Percentiles rank a stretch among this genome's conserved stretches.
Conservation (phyloP, 2,113 vertebrate genomes). For the Oenanthe melanoleuca region DNA sequence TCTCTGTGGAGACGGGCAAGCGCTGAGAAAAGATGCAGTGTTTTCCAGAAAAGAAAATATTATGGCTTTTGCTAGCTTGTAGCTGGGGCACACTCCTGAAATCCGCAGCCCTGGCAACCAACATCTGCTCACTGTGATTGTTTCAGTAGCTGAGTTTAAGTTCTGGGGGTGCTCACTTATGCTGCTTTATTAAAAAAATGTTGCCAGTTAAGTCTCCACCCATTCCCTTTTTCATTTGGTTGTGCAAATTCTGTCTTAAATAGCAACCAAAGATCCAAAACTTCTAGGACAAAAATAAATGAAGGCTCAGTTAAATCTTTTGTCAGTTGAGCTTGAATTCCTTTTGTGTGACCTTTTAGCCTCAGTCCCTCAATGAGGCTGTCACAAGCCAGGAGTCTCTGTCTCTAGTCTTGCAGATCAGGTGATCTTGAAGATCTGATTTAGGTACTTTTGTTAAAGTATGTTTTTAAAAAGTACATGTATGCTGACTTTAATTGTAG, state of each 20-base stretch:
- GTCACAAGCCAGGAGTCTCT: background rate
- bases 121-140: background rate
- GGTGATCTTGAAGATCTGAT: background rate
- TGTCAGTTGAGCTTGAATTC: background rate
- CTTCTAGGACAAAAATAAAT: background rate
- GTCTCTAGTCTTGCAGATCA: background rate
- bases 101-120: background rate
- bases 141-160: background rate
- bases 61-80: constrained; percentile 52
- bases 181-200: background rate
- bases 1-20: constrained; percentile 52
- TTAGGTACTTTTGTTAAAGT: background rate
- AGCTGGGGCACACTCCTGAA: background rate
- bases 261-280: background rate
- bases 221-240: background rate
- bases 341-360: background rate
- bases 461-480: background rate
- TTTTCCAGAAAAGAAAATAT: constrained; percentile 73
- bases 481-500: background rate
- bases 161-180: background rate
- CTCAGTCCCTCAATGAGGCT: background rate
- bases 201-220: background rate
- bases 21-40: constrained; percentile 18
- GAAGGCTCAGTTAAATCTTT: background rate
- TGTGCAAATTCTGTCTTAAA: background rate